Conservation (phyloP, 2,113 vertebrate species). For the Cryptomyrus ogoouensis region DNA sequence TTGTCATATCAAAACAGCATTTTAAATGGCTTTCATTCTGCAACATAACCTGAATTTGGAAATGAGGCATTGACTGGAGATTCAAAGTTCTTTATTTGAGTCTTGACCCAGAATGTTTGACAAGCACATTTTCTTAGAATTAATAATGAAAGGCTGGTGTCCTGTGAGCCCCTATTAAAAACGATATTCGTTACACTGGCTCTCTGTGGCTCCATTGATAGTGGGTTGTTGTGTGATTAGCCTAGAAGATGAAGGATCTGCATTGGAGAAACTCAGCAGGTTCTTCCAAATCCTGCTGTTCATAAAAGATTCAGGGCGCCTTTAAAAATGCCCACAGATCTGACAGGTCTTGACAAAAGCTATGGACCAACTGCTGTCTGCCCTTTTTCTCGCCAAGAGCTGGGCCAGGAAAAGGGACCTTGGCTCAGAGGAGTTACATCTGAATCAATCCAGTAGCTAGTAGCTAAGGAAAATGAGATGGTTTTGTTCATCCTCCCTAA, state of each 20-base stretch:
- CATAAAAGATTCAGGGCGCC: constrained; percentile 12
- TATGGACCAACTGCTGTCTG: constrained; percentile 17
- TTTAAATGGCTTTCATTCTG: background rate
- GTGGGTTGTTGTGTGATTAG: constrained; percentile 14
- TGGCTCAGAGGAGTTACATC: background rate
- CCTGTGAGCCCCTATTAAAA: constrained; percentile 8
- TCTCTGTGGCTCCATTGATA: background rate
- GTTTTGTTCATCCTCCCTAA: background rate
- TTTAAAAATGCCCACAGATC: constrained; percentile 18
- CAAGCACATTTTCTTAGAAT: constrained; percentile 11
- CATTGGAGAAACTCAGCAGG: constrained; percentile 12
- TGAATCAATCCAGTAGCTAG: constrained; percentile 11
- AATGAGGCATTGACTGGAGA: constrained; percentile 5
- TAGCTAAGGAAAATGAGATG: background rate
- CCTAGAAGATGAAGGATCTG: constrained; percentile 5
- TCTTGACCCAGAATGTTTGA: constrained; percentile 3
- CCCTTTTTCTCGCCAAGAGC: constrained; percentile 10
- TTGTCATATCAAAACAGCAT: background rate
- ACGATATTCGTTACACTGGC: background rate
- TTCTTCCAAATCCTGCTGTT: constrained; percentile 11
- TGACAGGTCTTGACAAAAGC: constrained; percentile 26
- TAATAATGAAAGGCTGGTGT: background rate
- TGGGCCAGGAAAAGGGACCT: background rate
- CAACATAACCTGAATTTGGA: constrained; percentile 20
- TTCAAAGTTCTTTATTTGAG: constrained; percentile 6